These are phyloP conservation scores for Zaprionus taronus DNA, from an alignment of 1,140 invertebrate genomes.

Conservation along the genomic window DNA sequence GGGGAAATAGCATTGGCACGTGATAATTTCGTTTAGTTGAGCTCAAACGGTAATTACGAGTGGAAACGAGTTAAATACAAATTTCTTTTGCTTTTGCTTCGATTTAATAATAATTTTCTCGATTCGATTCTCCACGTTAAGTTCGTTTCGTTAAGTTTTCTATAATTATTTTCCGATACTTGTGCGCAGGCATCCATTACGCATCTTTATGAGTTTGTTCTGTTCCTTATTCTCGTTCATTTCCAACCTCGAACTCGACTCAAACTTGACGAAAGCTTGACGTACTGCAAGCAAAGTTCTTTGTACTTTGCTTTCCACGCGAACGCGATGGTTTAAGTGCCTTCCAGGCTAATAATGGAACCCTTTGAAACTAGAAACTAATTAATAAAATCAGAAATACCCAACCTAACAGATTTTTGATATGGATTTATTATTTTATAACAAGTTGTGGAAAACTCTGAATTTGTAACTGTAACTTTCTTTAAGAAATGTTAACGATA, in stretches of 20 bases:
- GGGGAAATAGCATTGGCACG: conserved; percentile 22
- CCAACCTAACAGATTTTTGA: neutral
- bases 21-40: conserved; percentile 24
- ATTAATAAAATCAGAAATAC: neutral
- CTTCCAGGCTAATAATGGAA: neutral
- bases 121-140: neutral
- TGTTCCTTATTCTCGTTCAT: conserved; percentile 40
- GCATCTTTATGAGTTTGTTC: conserved; percentile 74
- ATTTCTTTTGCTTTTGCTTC: conserved; percentile 1
- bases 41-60: conserved; percentile 9
- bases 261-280: conserved; percentile 22
- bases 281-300: neutral
- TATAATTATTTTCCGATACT: conserved; percentile 79
- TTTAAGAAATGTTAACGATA: no score
- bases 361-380: neutral
- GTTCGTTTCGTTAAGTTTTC: conserved; percentile 15
- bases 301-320: neutral
- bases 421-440: neutral
- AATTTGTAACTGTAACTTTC: no score
- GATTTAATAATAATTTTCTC: conserved; percentile 6
- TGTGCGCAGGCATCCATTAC: conserved; percentile 76
- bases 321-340: neutral
- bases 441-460: neutral
- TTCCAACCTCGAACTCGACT: neutral
- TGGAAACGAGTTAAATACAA: conserved; percentile 10